A percentile compares a stretch with the other conserved stretches of the same genome.
These are phyloP conservation scores for Xestobium rufovillosum DNA, from an alignment of 2,888 invertebrate species.

Conservation along the genomic window DNA sequence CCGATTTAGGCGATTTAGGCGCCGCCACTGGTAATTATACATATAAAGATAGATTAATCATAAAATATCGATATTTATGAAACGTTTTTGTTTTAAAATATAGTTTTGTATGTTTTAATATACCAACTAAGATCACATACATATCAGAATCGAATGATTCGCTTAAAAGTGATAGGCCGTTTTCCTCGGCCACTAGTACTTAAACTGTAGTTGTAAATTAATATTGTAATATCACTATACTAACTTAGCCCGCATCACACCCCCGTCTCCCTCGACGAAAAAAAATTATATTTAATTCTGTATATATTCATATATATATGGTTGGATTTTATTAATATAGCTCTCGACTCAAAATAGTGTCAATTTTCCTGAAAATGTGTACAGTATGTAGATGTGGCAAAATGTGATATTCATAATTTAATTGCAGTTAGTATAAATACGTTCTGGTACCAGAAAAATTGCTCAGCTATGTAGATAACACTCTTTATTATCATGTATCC, in stretches of 20 bases:
- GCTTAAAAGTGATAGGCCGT: conserved; percentile 40
- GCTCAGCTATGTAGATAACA: conserved; percentile 39
- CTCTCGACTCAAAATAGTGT: conserved; percentile 37
- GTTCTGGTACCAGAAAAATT: conserved; percentile 41
- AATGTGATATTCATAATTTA: conserved; percentile 30
- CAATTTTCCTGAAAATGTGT: conserved; percentile 35
- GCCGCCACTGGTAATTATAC: no score
- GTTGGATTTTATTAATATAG: conserved; percentile 41
- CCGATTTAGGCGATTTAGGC: no score
- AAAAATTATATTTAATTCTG: no score
- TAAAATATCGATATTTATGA: no score
- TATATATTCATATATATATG: conserved; percentile 17
- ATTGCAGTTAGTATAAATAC: conserved; percentile 41
- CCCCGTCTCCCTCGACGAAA: conserved; percentile 29
- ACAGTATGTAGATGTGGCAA: conserved; percentile 30
- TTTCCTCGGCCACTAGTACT: conserved; percentile 28
- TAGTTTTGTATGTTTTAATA: conserved; percentile 22
- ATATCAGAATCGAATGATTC: conserved; percentile 44
- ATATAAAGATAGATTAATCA: no score
- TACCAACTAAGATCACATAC: conserved; percentile 46
- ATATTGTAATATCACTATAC: conserved; percentile 24
- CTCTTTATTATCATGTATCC: no score
- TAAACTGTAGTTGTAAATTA: no score
- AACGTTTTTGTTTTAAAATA: no score
- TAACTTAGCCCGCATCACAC: conserved; percentile 36